phyloP scores from a whole-genome alignment of 2,888 invertebrate species.

The Xestobium rufovillosum region DNA sequence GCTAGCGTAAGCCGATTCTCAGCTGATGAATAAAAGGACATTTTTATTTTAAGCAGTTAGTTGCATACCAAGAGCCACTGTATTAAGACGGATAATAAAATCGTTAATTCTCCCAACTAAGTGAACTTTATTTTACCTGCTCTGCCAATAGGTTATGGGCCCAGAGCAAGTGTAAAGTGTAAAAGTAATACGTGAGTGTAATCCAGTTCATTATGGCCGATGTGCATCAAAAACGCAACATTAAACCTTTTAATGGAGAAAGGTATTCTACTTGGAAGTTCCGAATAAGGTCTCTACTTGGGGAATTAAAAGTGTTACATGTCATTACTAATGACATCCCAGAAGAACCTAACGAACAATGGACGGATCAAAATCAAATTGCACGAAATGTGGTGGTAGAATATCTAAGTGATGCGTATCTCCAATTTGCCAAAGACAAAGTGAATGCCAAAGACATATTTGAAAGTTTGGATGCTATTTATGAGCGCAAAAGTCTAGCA shows the following conservation, averaged over 20 bases:
- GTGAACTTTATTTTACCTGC: too few relatives aligned
- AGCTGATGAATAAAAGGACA: too few relatives aligned
- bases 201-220: too few relatives aligned
- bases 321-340: neutral
- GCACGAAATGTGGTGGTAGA: constrained; percentile 12
- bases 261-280: constrained; percentile 4
- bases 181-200: too few relatives aligned
- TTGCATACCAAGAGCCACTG: too few relatives aligned
- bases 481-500: too few relatives aligned
- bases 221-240: constrained; percentile 3
- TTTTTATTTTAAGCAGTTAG: too few relatives aligned
- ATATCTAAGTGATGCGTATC: constrained; percentile 13
- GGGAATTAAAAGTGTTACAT: neutral
- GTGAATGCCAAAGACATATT: constrained; percentile 8
- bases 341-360: constrained; percentile 1
- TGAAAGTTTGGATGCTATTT: constrained; percentile 11
- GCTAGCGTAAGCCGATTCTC: too few relatives aligned
- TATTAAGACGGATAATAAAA: too few relatives aligned
- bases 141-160: constrained; percentile 9
- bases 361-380: constrained; percentile 2
- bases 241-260: constrained; percentile 3
- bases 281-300: neutral
- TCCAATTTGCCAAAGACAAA: constrained; percentile 12
- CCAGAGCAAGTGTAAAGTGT: too few relatives aligned
- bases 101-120: too few relatives aligned